phyloP scores from a whole-genome alignment of 2,888 invertebrate species.

The Eudemis profundana region DNA sequence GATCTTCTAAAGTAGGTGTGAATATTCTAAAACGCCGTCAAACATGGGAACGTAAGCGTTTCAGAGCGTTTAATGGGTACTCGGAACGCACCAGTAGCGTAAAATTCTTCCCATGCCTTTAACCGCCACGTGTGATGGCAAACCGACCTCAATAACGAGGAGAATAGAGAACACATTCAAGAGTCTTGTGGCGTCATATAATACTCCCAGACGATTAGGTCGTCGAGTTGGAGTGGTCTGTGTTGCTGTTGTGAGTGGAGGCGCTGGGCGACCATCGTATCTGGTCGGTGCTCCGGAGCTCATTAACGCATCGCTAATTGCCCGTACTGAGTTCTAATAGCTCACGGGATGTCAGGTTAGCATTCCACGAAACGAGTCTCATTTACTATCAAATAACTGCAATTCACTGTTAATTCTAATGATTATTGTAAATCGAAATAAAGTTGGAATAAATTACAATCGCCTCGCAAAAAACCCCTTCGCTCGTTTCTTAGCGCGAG shows the following conservation, averaged over 20 bases:
- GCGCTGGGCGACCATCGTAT: slow-evolving; percentile 54
- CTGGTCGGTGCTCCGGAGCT: slow-evolving; percentile 70
- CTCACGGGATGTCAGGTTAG: slow-evolving; percentile 68
- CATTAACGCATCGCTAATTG: slow-evolving; percentile 82
- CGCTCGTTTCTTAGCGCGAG: slow-evolving; percentile 44
- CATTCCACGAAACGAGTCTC: slow-evolving; percentile 79
- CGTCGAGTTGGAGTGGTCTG: slow-evolving; percentile 64
- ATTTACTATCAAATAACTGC: slow-evolving; percentile 1
- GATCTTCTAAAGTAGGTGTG: slow-evolving; percentile 38
- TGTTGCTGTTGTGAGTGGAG: slow-evolving; percentile 49
- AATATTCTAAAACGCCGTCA: slow-evolving; percentile 39
- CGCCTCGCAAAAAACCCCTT: slow-evolving; percentile 46
- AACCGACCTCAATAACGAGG: slow-evolving; percentile 64
- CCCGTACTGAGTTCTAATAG: slow-evolving; percentile 69
- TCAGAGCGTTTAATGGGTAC: slow-evolving; percentile 48
- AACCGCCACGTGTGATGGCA: slow-evolving; percentile 50
- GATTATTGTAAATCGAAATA: slow-evolving; percentile 22
- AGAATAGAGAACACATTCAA: slow-evolving; percentile 65
- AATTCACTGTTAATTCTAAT: neutral
- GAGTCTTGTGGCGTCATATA: slow-evolving; percentile 57
- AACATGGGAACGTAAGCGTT: slow-evolving; percentile 40
- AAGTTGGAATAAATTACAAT: slow-evolving; percentile 27
- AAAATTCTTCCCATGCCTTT: slow-evolving; percentile 55
- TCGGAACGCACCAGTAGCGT: slow-evolving; percentile 53
- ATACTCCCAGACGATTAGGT: slow-evolving; percentile 63